Conservation (phyloP, 2,113 vertebrate genomes). For the Triplophysa siluroides region DNA sequence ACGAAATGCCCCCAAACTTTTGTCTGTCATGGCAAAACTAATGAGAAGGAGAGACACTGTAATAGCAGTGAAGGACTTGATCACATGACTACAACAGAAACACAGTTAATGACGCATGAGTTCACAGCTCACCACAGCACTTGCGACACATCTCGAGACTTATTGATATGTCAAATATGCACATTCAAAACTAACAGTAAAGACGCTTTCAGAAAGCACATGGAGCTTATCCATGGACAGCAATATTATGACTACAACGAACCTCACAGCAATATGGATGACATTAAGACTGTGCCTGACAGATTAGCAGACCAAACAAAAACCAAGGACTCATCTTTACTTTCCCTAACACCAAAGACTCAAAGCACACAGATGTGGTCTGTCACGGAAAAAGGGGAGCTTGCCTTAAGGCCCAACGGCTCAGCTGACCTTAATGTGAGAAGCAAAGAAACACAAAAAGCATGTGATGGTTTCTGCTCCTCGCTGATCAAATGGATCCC, state of each 20-base stretch:
- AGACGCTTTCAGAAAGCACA: conserved; percentile 79
- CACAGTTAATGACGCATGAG: conserved; percentile 81
- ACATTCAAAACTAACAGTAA: conserved; percentile 78
- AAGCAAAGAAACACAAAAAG: conserved; percentile 80
- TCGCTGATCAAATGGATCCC: conserved; percentile 73
- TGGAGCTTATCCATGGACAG: conserved; percentile 75
- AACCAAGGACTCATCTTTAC: conserved; percentile 17
- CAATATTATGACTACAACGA: conserved; percentile 49
- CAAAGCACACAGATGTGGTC: conserved; percentile 44
- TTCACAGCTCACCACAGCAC: conserved; percentile 78
- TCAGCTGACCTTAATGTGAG: conserved; percentile 80
- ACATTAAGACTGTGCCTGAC: conserved; percentile 7
- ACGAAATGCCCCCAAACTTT: conserved; percentile 87
- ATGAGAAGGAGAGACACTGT: conserved; percentile 86
- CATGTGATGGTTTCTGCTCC: conserved; percentile 79
- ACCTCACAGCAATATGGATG: conserved; percentile 22
- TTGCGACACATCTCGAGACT: conserved; percentile 63
- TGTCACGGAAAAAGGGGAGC: conserved; percentile 43
- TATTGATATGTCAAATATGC: conserved; percentile 78
- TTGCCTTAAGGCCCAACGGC: conserved; percentile 71
- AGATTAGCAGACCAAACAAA: conserved; percentile 41
- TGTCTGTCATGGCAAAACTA: conserved; percentile 84
- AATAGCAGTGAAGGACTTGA: conserved; percentile 87
- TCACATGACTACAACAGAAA: conserved; percentile 82
- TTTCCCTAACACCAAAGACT: conserved; percentile 51